Conservation (phyloP, 2,113 vertebrate genomes). For the Syngnathus floridae region DNA sequence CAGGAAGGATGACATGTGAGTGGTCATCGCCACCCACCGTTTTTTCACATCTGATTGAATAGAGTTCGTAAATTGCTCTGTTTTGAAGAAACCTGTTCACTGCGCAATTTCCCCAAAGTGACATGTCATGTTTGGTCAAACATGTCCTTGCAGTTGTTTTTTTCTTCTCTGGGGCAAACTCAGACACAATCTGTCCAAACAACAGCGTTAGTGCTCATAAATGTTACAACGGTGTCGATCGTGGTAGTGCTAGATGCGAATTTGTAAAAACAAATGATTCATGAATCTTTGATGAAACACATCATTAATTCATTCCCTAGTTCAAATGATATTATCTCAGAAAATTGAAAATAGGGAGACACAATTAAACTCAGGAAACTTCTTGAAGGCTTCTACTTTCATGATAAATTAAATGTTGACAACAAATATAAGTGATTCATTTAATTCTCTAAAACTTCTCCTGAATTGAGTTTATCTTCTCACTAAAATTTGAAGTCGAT, state of each 20-base stretch:
- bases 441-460: neutral
- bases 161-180: constrained; percentile 7
- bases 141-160: neutral
- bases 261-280: constrained; percentile 34
- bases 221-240: constrained; percentile 28
- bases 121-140: constrained; percentile 1
- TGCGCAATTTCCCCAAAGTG: constrained; percentile 1
- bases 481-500: neutral
- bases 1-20: neutral
- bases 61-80: neutral
- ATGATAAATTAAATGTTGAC: neutral
- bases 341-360: neutral
- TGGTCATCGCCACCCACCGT: neutral
- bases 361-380: neutral
- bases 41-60: neutral
- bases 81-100: neutral
- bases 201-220: constrained; percentile 15
- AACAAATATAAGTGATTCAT: neutral
- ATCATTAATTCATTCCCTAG: constrained; percentile 25
- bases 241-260: constrained; percentile 19
- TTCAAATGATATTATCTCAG: neutral
- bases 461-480: neutral
- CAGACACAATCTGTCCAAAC: constrained; percentile 5
- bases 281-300: constrained; percentile 29
- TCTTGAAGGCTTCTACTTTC: neutral